Percentiles rank a stretch among this genome's conserved stretches.
phyloP scores from a whole-genome alignment of 2,797 vertebrate species.

The Adelosebastes latens region DNA sequence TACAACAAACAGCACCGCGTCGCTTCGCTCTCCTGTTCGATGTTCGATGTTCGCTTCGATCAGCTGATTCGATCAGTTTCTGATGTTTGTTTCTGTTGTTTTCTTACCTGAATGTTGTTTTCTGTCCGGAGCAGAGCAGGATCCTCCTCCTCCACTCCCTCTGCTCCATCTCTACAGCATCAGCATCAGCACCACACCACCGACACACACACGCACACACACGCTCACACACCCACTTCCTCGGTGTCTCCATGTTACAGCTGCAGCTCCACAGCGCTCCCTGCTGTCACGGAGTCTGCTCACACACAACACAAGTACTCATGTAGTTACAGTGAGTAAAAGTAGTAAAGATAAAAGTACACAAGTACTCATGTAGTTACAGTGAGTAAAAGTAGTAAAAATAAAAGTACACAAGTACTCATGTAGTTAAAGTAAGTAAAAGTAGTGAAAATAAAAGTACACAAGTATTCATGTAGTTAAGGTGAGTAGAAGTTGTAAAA shows the following conservation, averaged over 20 bases:
- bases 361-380: too few relatives aligned
- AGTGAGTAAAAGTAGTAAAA: too few relatives aligned
- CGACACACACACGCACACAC: neutral
- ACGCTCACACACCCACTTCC: neutral
- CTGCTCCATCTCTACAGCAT: slow-evolving; percentile 70
- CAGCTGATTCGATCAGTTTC: neutral
- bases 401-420: neutral
- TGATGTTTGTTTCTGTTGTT: neutral
- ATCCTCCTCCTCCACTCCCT: slow-evolving; percentile 29
- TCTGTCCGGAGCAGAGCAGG: slow-evolving; percentile 41
- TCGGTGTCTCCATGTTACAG: neutral
- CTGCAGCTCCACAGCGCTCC: slow-evolving; percentile 18
- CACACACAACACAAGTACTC: neutral
- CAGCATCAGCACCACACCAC: slow-evolving; percentile 48
- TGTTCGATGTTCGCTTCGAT: neutral
- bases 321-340: neutral
- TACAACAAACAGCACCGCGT: neutral
- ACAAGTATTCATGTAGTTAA: neutral
- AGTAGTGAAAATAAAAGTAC: too few relatives aligned
- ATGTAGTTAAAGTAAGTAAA: neutral
- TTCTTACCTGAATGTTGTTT: slow-evolving; percentile 54
- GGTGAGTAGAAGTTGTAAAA: too few relatives aligned
- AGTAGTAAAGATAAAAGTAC: too few relatives aligned
- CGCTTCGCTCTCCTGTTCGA: neutral
- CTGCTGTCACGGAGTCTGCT: slow-evolving; percentile 24